Evolutionary conservation across 2,888 invertebrate genomes (phyloP), one percentile per base, ranked within the genome.

Genomic region (Ectropis crepuscularia): DNA sequence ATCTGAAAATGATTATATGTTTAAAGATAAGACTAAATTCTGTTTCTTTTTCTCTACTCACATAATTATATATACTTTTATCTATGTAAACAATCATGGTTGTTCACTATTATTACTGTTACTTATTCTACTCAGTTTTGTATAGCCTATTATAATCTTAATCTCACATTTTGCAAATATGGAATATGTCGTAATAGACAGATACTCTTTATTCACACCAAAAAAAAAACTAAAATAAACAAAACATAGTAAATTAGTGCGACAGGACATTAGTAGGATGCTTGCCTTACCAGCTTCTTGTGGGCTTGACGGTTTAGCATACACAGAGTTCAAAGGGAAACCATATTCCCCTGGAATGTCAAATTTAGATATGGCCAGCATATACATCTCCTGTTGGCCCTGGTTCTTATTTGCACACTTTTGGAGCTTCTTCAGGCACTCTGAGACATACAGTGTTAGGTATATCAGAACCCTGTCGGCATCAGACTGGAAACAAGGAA

Each of bases 401-500:
- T 98, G 97, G 76, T 94, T 95, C 86, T 97, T 98, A 75, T 95
- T 97, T 6, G 96, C 95, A 86, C 99, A 98, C 87, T 97, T 97
- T 81, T 99, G 98, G 38, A 99, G 92, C 76, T 96, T 96, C 85
- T 99, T 99, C 69, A 99, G 92, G 81, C 99, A 99, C 88, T 99
- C 99, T 0, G 98, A 99, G 74, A 99, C 97, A 85, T 99, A 99
- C 43, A 99, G 92, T 0, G 99, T 99, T 51, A 99, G 95, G 86
- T 99, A 99, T 77, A 99, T 99, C 37, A 99, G 93, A 28, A 99
- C 97, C 79, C 99, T 95, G 87, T 99, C 99, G 8, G 98, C 96
- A 88, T 99, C 98, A 74, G 97, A 98, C 98, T 98, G 89, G 60
- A 94, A 94, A 69, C 5, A 49, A 39, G 41, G 47, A 60, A 53